Conservation (phyloP, 2,797 vertebrate genomes). For the Mormyrops boulengeri region DNA sequence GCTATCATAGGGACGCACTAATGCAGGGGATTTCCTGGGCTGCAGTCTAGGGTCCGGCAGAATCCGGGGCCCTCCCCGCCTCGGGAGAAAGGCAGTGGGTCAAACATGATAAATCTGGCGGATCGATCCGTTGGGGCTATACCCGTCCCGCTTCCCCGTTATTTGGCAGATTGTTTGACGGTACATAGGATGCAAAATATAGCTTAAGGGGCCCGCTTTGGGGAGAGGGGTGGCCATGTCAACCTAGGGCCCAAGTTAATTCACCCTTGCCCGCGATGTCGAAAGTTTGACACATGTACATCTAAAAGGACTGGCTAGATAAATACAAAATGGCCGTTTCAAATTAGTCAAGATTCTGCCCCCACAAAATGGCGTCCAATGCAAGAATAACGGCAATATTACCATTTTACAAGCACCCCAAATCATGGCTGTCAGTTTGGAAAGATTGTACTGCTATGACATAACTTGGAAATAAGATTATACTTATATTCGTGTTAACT, state of each 20-base stretch:
- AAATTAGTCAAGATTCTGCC: slow-evolving; percentile 15
- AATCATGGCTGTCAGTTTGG: background rate
- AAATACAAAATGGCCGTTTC: slow-evolving; percentile 37
- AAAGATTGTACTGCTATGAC: background rate
- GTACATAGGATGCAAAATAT: background rate
- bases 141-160: background rate
- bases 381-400: background rate
- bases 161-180: background rate
- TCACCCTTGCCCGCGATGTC: background rate
- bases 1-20: background rate
- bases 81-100: background rate
- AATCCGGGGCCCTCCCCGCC: background rate
- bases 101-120: background rate
- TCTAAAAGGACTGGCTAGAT: background rate
- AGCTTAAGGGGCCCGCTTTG: background rate
- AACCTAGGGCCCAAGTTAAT: background rate
- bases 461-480: background rate
- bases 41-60: background rate
- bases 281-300: background rate
- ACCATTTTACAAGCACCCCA: background rate
- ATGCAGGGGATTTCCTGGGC: background rate
- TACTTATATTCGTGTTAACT: slow-evolving; percentile 1
- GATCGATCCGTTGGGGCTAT: background rate
- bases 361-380: slow-evolving; percentile 35
- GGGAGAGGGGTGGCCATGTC: background rate